phyloP scores from a whole-genome alignment of 2,113 vertebrate species.

The Pterocles orientalis region DNA sequence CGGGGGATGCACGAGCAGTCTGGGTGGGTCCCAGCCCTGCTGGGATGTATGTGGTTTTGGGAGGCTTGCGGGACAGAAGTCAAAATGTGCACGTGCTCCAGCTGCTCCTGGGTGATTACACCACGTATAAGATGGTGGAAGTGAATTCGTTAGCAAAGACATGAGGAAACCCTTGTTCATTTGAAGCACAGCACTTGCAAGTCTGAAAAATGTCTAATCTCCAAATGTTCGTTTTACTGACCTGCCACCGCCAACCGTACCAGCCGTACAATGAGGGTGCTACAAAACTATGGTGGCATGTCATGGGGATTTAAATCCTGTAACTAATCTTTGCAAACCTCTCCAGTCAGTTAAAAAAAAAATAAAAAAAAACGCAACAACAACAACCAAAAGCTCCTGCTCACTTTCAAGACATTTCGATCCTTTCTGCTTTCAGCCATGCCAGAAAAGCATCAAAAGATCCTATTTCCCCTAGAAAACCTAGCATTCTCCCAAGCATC shows the following conservation, averaged over 20 bases:
- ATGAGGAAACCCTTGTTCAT: not conserved
- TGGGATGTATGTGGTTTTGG: not conserved
- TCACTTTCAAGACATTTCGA: not conserved
- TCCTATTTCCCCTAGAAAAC: not conserved
- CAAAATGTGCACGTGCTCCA: not conserved
- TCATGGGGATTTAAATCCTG: not conserved
- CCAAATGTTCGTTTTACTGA: not conserved
- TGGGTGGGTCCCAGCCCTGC: not conserved
- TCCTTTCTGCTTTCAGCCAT: not conserved
- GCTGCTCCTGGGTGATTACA: not conserved
- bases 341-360: not conserved
- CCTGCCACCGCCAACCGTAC: not conserved
- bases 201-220: not conserved
- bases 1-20: rapidly evolving
- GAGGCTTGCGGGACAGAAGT: not conserved
- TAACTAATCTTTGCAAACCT: not conserved
- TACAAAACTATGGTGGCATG: not conserved
- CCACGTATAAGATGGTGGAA: not conserved
- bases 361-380: not conserved
- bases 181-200: not conserved
- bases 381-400: not conserved
- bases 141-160: not conserved
- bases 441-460: not conserved
- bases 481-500: not conserved
- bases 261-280: not conserved